These are phyloP conservation scores for Delia radicum DNA, from an alignment of 1,140 invertebrate species.

Conservation along the genomic window DNA sequence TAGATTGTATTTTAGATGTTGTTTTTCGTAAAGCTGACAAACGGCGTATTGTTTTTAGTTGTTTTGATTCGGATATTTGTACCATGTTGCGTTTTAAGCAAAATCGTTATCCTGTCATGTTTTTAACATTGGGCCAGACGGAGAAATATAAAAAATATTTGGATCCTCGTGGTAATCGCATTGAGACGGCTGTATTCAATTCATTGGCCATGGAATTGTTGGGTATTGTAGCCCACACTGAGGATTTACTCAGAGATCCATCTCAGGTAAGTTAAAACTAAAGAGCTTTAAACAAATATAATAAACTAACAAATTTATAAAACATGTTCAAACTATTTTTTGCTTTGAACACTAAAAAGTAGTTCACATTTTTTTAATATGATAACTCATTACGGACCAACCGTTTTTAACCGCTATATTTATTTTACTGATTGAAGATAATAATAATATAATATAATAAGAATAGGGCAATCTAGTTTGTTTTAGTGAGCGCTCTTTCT, in stretches of 20 bases:
- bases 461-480: no score
- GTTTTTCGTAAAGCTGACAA: constrained; percentile 74
- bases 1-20: constrained; percentile 80
- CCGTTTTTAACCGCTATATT: no score
- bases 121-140: constrained; percentile 85
- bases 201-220: constrained; percentile 77
- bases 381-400: no score
- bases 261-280: constrained; percentile 60
- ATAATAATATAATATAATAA: no score
- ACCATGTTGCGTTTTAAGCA: constrained; percentile 90
- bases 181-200: constrained; percentile 80
- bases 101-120: constrained; percentile 93
- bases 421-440: no score
- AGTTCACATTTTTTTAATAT: no score
- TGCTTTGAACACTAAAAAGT: no score
- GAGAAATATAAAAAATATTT: constrained; percentile 78
- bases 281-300: no score
- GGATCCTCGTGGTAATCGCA: constrained; percentile 78
- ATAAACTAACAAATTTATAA: no score
- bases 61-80: constrained; percentile 94
- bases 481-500: no score
- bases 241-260: constrained; percentile 83
- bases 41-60: constrained; percentile 86
- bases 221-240: constrained; percentile 89
- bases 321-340: no score